These are phyloP conservation scores for Cheilosia variabilis DNA, from an alignment of 2,888 invertebrate species.

Conservation along the genomic window DNA sequence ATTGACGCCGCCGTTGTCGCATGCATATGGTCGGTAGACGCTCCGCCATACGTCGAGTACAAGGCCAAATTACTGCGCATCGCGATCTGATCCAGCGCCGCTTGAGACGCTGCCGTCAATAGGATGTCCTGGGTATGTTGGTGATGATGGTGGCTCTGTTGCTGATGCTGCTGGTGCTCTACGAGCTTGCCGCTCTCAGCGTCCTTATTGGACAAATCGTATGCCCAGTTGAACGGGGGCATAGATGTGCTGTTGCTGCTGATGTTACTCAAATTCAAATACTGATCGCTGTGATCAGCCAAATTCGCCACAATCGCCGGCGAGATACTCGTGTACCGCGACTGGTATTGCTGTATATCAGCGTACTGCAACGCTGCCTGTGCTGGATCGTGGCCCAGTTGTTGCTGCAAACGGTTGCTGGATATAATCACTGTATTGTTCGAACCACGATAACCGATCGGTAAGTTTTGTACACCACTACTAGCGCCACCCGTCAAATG, in stretches of 20 bases:
- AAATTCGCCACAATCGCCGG: constrained; percentile 62
- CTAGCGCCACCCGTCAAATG: constrained; percentile 36
- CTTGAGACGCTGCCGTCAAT: constrained; percentile 73
- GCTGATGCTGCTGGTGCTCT: constrained; percentile 53
- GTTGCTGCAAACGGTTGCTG: constrained; percentile 77
- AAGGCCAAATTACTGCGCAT: constrained; percentile 81
- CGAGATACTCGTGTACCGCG: constrained; percentile 59
- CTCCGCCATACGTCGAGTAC: constrained; percentile 76
- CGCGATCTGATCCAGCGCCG: constrained; percentile 72
- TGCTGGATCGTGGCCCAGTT: constrained; percentile 76
- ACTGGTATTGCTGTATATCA: constrained; percentile 55
- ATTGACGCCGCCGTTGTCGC: constrained; percentile 60
- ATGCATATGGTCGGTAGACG: constrained; percentile 67
- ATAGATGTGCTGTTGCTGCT: constrained; percentile 77
- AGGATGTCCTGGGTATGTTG: constrained; percentile 78
- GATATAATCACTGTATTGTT: constrained; percentile 82
- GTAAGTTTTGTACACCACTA: constrained; percentile 74
- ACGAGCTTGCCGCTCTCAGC: constrained; percentile 65
- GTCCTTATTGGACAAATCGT: constrained; percentile 78
- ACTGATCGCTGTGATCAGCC: constrained; percentile 77
- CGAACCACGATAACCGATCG: constrained; percentile 81
- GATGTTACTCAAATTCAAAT: constrained; percentile 77
- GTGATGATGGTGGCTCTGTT: constrained; percentile 76
- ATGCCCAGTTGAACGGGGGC: constrained; percentile 78
- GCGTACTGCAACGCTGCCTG: constrained; percentile 55